phyloP scores from a whole-genome alignment of 2,888 invertebrate genomes.

The Drosophila austrosaltans region DNA sequence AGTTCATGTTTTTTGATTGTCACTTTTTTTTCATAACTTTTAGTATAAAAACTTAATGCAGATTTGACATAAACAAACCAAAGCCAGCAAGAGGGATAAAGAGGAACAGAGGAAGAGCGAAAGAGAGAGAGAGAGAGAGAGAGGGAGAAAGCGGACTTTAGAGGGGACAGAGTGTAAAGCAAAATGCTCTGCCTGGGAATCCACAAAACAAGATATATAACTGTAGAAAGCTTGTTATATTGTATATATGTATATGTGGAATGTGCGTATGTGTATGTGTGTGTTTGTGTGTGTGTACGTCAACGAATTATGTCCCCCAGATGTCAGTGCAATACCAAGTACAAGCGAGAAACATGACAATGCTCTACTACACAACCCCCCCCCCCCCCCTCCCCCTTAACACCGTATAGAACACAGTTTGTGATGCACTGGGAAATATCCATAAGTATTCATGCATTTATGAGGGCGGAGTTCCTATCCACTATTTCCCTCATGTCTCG shows the following conservation, averaged over 20 bases:
- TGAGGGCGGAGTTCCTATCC: slow-evolving; percentile 39
- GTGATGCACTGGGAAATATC: slow-evolving; percentile 55
- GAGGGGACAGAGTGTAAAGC: slow-evolving; percentile 14
- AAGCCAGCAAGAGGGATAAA: slow-evolving; percentile 14
- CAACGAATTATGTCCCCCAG: slow-evolving; percentile 70
- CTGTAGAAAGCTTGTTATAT: slow-evolving; percentile 18
- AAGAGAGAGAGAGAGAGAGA: not conserved
- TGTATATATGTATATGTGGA: slow-evolving; percentile 19
- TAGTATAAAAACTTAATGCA: slow-evolving; percentile 54
- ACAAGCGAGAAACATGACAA: slow-evolving; percentile 67
- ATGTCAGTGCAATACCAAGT: slow-evolving; percentile 62
- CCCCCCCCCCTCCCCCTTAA: not conserved
- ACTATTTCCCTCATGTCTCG: not conserved
- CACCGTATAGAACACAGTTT: slow-evolving; percentile 37
- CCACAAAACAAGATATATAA: slow-evolving; percentile 49
- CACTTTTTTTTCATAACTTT: slow-evolving; percentile 25
- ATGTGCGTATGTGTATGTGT: slow-evolving; percentile 20
- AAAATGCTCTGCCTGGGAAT: slow-evolving; percentile 45
- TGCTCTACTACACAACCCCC: slow-evolving; percentile 35
- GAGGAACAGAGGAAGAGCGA: not conserved
- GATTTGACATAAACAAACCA: slow-evolving; percentile 51
- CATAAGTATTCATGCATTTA: slow-evolving; percentile 71
- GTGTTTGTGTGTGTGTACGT: slow-evolving; percentile 38
- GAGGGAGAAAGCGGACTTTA: not conserved
- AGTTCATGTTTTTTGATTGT: no score